Base-by-base conservation (phyloP, 2,797 vertebrate species). In the Tokudaia muenninki region DNA sequence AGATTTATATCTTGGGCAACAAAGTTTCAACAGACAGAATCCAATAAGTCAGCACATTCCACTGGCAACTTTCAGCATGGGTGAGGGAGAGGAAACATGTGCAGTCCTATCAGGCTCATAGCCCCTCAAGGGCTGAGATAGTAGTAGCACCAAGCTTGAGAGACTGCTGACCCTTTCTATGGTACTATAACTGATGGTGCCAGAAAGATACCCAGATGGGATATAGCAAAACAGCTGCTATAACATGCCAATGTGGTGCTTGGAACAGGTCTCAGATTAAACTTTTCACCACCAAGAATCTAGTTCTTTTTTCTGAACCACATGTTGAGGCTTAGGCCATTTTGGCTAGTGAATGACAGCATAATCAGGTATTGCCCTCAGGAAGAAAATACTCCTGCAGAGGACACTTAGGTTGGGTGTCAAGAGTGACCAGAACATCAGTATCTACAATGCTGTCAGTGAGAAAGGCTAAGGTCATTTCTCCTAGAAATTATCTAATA, bases 211-310 rank as follows among this genome's bases (percentile, higher is more conserved):
- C 22, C 3, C 4, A 59, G 52, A 19, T 61, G 37, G 3, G 6
- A 2, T 21, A 4, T 0, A 37, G 6, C 12, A 12, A 78, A 67
- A 90, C 9, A 13, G 8, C 8, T 55, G 11, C 9, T 55, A 34
- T 41, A 47, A 12, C 7, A 2, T 34, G 24, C 24, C 74, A n/a
- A 92, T 44, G 14, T 13, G 55, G 16, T 52, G 57, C 24, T 92
- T 78, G 8, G 24, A 41, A 11, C 72, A 17, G 59, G n/a, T 24
- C 44, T 77, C 50, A 26, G 17, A 50, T 74, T 92, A 26, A 50
- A 75, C 31, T 22, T 50, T 63, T 52, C 16, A 16, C 80, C 24
- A 63, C 13, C 41, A 63, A n/a, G 0, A 16, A 77, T 63, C 4
- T 4, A 13, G 26, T 63, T 21, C 6, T 34, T 65, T 90, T 77